These are phyloP conservation scores for Urosaurus nigricauda DNA, from an alignment of 2,797 vertebrate species.

Conservation along the genomic window DNA sequence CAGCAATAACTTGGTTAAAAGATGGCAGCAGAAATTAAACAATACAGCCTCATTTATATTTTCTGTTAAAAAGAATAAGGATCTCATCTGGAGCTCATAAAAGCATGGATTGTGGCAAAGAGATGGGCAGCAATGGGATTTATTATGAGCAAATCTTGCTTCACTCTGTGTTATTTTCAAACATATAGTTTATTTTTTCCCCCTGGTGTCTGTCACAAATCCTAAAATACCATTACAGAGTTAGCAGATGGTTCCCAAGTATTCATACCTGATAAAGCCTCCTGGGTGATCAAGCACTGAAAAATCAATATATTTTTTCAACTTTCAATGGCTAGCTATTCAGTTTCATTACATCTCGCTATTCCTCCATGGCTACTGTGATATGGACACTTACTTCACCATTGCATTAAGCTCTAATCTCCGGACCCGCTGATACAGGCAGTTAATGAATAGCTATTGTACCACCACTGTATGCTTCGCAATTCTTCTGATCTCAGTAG, in stretches of 20 bases:
- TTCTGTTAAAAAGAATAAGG: conserved; percentile 58
- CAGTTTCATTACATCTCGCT: conserved; percentile 75
- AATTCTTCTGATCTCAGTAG: conserved; percentile 72
- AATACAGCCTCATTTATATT: conserved; percentile 56
- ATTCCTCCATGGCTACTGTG: conserved; percentile 75
- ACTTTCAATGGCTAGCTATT: conserved; percentile 75
- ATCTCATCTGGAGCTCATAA: conserved; percentile 69
- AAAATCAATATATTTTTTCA: conserved; percentile 79
- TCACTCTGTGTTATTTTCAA: conserved; percentile 72
- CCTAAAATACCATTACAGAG: conserved; percentile 75
- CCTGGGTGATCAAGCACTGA: conserved; percentile 76
- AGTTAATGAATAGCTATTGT: conserved; percentile 74
- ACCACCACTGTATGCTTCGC: conserved; percentile 66
- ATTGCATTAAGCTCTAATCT: conserved; percentile 77
- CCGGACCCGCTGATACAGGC: conserved; percentile 58
- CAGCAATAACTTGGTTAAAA: conserved; percentile 49
- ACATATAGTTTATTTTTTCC: conserved; percentile 70
- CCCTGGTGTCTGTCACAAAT: conserved; percentile 73
- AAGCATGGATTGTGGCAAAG: conserved; percentile 51
- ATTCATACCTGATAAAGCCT: conserved; percentile 75
- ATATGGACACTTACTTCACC: conserved; percentile 75
- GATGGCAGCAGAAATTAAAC: conserved; percentile 66
- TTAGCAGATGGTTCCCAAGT: conserved; percentile 66
- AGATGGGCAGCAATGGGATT: conserved; percentile 61
- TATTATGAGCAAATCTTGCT: conserved; percentile 51